Percentiles rank a stretch among this genome's conserved stretches.
Conservation (phyloP, 2,797 vertebrate species). For the Pangasius macronema region DNA sequence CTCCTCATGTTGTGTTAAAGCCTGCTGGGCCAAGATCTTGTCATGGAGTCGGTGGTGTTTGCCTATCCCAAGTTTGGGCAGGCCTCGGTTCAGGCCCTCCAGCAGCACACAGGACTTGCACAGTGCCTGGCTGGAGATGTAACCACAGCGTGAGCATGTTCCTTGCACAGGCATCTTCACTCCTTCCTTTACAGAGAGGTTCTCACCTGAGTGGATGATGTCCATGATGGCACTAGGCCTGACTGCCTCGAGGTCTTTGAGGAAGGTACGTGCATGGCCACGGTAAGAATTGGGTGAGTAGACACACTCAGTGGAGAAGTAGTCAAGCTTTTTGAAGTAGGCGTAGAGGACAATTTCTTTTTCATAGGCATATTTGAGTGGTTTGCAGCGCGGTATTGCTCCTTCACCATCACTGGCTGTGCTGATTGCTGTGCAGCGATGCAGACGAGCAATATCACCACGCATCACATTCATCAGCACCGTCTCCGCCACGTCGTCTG, state of each 20-base stretch:
- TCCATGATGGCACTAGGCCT: constrained; percentile 84
- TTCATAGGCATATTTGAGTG: constrained; percentile 87
- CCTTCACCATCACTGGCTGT: constrained; percentile 78
- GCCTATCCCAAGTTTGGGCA: constrained; percentile 85
- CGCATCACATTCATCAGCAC: constrained; percentile 90
- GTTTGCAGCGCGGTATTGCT: constrained; percentile 84
- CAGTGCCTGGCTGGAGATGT: constrained; percentile 85
- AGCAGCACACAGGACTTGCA: constrained; percentile 89
- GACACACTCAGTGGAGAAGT: constrained; percentile 90
- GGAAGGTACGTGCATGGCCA: constrained; percentile 81
- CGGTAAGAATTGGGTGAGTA: constrained; percentile 93
- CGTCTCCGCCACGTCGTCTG: constrained; percentile 86
- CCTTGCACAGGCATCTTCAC: constrained; percentile 81
- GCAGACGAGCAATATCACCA: constrained; percentile 84
- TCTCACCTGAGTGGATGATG: constrained; percentile 87
- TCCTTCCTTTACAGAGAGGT: constrained; percentile 79
- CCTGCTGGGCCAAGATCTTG: constrained; percentile 76
- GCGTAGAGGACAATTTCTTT: constrained; percentile 94
- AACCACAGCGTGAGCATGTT: constrained; percentile 82
- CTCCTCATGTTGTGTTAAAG: constrained; percentile 70
- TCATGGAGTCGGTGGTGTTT: constrained; percentile 81
- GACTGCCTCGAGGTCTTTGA: constrained; percentile 81
- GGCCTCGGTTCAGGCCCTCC: constrained; percentile 84
- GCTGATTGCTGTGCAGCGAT: constrained; percentile 80
- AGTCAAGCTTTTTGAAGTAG: constrained; percentile 88